These are phyloP conservation scores for Triplophysa tibetana DNA, from an alignment of 2,113 vertebrate species.

Conservation along the genomic window DNA sequence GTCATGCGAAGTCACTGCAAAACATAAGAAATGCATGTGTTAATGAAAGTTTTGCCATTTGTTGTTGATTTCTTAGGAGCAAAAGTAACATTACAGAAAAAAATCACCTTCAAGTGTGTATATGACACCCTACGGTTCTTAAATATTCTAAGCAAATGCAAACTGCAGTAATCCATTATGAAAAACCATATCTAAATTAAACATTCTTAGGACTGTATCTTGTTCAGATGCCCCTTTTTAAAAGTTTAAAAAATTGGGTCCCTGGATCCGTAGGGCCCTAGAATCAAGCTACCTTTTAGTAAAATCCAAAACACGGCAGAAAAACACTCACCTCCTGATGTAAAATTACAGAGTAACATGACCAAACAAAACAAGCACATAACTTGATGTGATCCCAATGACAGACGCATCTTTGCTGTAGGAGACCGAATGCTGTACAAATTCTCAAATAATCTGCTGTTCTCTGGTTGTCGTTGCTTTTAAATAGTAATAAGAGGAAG, in stretches of 20 bases:
- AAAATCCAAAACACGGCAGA: background rate
- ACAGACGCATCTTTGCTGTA: constrained; percentile 33
- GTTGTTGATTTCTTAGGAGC: too few species aligned
- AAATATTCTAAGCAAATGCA: too few species aligned
- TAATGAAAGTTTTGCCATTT: background rate
- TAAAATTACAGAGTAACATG: constrained; percentile 13
- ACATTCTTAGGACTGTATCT: too few species aligned
- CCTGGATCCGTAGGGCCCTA: too few species aligned
- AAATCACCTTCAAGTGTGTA: too few species aligned
- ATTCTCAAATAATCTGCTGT: background rate
- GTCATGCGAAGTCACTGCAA: constrained; percentile 24
- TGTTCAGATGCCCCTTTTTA: too few species aligned
- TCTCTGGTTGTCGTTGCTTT: background rate
- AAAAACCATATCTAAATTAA: too few species aligned
- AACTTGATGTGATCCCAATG: background rate
- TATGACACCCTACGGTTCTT: too few species aligned
- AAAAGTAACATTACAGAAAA: too few species aligned
- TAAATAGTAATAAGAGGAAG: constrained; percentile 41
- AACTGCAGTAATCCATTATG: too few species aligned
- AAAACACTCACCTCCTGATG: constrained; percentile 41
- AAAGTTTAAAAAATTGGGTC: too few species aligned
- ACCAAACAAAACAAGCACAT: background rate
- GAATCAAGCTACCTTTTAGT: too few species aligned
- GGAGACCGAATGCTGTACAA: background rate
- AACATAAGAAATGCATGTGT: background rate